phyloP scores from a whole-genome alignment of 2,797 vertebrate species.

The Pristis pectinata region DNA sequence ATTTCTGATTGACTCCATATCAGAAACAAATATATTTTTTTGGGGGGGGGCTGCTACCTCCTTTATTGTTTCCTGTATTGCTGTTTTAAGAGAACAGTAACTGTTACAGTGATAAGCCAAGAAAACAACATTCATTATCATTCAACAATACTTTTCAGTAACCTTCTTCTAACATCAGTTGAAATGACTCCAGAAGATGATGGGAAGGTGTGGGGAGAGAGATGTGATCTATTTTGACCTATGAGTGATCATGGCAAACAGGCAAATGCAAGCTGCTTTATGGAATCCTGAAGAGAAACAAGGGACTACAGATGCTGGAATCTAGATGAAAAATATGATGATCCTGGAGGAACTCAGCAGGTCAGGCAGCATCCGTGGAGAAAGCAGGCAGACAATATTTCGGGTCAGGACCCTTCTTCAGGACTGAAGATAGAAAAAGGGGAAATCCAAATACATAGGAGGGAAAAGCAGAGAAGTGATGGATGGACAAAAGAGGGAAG shows the following conservation, averaged over 20 bases:
- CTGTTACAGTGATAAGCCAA: not conserved
- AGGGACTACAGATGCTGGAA: too few relatives aligned
- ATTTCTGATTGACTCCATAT: not conserved
- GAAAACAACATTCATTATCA: not conserved
- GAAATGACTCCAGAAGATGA: not conserved
- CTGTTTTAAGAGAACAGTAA: not conserved
- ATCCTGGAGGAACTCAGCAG: too few relatives aligned
- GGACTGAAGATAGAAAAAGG: too few relatives aligned
- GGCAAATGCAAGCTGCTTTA: too few relatives aligned
- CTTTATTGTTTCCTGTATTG: not conserved
- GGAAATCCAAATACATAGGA: too few relatives aligned
- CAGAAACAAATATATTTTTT: not conserved
- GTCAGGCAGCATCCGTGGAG: too few relatives aligned
- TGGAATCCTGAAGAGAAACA: not conserved
- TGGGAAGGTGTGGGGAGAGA: too few relatives aligned
- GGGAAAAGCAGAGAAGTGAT: too few relatives aligned
- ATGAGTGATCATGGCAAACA: not conserved
- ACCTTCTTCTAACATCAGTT: not conserved
- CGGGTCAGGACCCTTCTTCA: too few relatives aligned
- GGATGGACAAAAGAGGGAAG: too few relatives aligned
- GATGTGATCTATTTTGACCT: not conserved
- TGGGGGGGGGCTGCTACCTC: not conserved
- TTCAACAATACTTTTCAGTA: not conserved
- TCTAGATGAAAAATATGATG: too few relatives aligned
- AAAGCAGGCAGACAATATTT: too few relatives aligned